Base-by-base conservation (phyloP, 2,113 vertebrate genomes). In the Oenanthe oenanthe region DNA sequence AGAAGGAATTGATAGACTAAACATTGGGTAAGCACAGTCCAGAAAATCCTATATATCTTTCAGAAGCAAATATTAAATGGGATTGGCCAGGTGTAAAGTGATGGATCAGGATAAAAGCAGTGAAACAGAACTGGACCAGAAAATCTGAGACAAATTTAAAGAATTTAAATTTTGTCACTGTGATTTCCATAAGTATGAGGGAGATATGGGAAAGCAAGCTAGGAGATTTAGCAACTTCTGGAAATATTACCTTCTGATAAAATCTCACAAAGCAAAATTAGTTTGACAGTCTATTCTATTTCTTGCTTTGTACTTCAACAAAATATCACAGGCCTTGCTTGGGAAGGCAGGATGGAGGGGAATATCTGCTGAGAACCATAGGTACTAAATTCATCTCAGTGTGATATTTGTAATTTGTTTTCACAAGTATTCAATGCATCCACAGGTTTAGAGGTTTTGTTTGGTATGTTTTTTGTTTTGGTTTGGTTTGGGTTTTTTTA, bases 321-420 rank as follows among this genome's bases (percentile, higher is more conserved):
- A 89, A 83, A 38, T 48, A 57, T 34, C 14, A 63, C 10, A 85
- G 25, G 66, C 26, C 17, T 88, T 74, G 25, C 42, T 75, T 82
- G 58, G 6, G 53, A 58, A 72, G 28, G 29, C 28, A 86, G 29
- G 22, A 81, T 81, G 25, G 60, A 82, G 26, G 18, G 38, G 31
- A 58, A 19, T 70, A 85, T 88, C 47, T 62, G 75, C 72, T 88
- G 62, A 85, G 67, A 96, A 62, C 76, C 60, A 40, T 40, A 53
- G 82, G 75, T 58, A 77, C 34, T 90, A 88, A 86, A 89, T 29
- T 92, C 12, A 34, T 60, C 76, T 93, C 91, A 75, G 80, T 81
- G 57, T 89, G 76, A 65, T 57, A 84, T 60, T 75, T 78, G 76
- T 53, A 42, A 82, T 90, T 73, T 77, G 16, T 50, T 80, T 96